Base-by-base conservation (phyloP, 1,140 invertebrate species). In the Drosophila kurseongensis region DNA sequence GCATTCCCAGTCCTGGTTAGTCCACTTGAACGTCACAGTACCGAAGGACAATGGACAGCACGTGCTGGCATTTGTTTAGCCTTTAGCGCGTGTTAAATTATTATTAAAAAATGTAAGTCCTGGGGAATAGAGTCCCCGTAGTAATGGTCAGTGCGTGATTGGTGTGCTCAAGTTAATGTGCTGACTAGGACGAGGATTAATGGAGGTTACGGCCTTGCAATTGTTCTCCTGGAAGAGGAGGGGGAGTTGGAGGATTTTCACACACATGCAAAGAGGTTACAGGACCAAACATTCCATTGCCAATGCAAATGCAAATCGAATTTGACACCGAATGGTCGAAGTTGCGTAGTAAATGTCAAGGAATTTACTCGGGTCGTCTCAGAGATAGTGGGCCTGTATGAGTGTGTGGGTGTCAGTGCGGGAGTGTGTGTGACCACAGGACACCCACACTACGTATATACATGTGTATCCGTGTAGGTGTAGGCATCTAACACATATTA, bases 261-360 rank as follows among this genome's bases (percentile, higher is more conserved):
- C 66, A 58, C 50, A 52, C 32, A 52, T 29, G 9, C 48, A 29
- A 9, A n/a, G 45, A n/a, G 27, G 71, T 47, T 14, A 72, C 60
- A 55, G 52, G 42, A 63, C 40, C 14, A 60, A 56, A 55, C 45
- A 48, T 62, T 59, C 40, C 72, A 57, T 42, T 72, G 56, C 56
- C 78, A 77, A 80, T 89, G 60, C 62, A 76, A 77, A 84, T 89
- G 76, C 85, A 88, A 88, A 88, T 88, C 77, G 62, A 88, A 84
- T 89, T 80, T 60, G 84, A 84, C 77, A 75, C 72, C 73, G 68
- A 84, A 58, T 65, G 71, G 85, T 89, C 77, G 77, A 88, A 80
- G 80, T 80, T 84, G 80, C 67, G 75, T 79, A 76, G 80, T 79
- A 90, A 90, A 90, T 90, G 86, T 90, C 88, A 90, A 90, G 86